Evolutionary conservation across 2,888 invertebrate genomes (phyloP).

Genomic region (Shargacucullia verbasci): DNA sequence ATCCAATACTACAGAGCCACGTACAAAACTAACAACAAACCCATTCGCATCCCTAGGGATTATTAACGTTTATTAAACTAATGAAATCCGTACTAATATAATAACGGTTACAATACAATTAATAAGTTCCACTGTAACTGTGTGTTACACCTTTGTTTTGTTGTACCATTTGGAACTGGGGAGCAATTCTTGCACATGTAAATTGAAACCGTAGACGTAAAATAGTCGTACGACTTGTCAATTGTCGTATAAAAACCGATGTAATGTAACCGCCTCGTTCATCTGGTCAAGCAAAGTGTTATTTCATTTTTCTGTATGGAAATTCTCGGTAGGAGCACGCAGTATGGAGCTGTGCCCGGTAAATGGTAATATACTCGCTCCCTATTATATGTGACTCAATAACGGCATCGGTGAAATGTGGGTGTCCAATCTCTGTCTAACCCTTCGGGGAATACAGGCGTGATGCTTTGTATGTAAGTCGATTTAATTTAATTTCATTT

Average conservation of each 20-base stretch:
- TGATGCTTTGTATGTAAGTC: too few relatives aligned
- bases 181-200: slow-evolving; percentile 32
- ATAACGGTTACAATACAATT: slow-evolving; percentile 38
- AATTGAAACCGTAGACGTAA: slow-evolving; percentile 8
- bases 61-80: slow-evolving; percentile 44
- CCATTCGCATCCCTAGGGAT: slow-evolving; percentile 20
- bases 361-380: too few relatives aligned
- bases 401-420: too few relatives aligned
- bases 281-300: too few relatives aligned
- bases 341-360: too few relatives aligned
- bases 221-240: slow-evolving; percentile 11
- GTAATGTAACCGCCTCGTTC: too few relatives aligned
- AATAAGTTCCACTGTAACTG: slow-evolving; percentile 39
- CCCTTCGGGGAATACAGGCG: too few relatives aligned
- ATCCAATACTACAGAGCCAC: slow-evolving; percentile 4
- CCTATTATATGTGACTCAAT: too few relatives aligned
- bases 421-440: too few relatives aligned
- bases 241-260: neutral
- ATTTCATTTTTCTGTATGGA: too few relatives aligned
- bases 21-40: slow-evolving; percentile 31
- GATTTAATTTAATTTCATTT: too few relatives aligned
- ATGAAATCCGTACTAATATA: slow-evolving; percentile 38
- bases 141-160: slow-evolving; percentile 15
- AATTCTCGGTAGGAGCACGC: too few relatives aligned
- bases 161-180: slow-evolving; percentile 18